Conservation (phyloP, 2,113 vertebrate species). For the Heloderma charlesbogerti region DNA sequence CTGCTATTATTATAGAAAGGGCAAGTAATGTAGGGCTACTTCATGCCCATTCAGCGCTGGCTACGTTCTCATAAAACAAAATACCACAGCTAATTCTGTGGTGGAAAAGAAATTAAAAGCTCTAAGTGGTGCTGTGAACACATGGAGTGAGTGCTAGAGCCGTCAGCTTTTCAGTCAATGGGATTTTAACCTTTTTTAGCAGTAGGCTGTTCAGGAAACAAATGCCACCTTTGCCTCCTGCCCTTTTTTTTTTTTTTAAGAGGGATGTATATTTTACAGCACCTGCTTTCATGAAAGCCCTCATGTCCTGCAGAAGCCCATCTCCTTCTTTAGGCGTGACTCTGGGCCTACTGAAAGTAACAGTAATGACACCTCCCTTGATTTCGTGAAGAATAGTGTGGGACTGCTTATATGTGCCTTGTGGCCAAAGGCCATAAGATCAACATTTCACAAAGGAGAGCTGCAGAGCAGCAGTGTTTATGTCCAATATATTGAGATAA, state of each 20-base stretch:
- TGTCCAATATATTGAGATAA: background rate
- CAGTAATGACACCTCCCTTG: background rate
- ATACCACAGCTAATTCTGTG: constrained; percentile 3
- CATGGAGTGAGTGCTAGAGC: constrained; percentile 11
- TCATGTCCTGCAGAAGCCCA: background rate
- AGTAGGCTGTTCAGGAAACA: constrained; percentile 12
- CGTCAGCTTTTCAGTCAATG: constrained; percentile 27
- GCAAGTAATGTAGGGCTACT: constrained; percentile 10
- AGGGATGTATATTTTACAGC: background rate
- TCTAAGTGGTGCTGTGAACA: background rate
- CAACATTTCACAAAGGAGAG: background rate
- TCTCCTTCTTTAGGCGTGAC: background rate
- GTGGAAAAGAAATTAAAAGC: constrained; percentile 24
- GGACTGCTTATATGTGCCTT: background rate
- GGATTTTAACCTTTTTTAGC: constrained; percentile 51
- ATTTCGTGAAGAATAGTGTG: background rate
- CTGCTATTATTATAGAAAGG: constrained; percentile 53
- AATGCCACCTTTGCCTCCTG: background rate
- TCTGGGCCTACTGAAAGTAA: background rate
- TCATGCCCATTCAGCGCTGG: constrained; percentile 18
- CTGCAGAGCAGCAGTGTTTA: background rate
- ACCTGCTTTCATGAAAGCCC: background rate
- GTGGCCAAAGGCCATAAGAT: too few relatives aligned
- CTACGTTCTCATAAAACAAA: constrained; percentile 49
- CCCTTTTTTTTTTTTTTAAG: background rate